Evolutionary conservation across 2,888 invertebrate species (phyloP).

Genomic region (Drosophila infuscata): DNA sequence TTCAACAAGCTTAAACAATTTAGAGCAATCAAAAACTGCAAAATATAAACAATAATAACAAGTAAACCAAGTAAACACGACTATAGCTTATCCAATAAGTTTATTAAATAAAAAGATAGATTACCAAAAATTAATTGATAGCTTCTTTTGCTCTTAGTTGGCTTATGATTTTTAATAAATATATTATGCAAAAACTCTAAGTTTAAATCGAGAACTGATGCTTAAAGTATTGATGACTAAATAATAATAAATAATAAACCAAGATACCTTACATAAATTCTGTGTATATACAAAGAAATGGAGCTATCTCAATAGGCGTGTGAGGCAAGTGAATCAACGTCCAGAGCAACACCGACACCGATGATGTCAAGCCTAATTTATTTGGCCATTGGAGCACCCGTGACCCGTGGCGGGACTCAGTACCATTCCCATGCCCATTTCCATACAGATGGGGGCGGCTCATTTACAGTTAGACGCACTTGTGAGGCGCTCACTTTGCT

Average conservation of each 20-base stretch:
- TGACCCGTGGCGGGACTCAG: conserved; percentile 46
- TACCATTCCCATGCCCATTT: conserved; percentile 28
- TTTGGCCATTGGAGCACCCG: conserved; percentile 44
- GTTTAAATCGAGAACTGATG: neutral
- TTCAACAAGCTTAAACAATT: conserved; percentile 66
- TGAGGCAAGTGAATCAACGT: conserved; percentile 40
- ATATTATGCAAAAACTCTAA: fast-evolving
- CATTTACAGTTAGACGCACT: conserved; percentile 58
- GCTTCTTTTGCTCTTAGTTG: neutral
- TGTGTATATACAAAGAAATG: conserved; percentile 16
- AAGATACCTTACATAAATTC: neutral
- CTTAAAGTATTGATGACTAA: neutral
- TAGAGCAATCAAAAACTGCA: conserved; percentile 65
- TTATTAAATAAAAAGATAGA: neutral
- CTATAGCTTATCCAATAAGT: conserved; percentile 1
- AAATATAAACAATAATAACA: conserved; percentile 39
- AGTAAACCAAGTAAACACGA: conserved; percentile 34
- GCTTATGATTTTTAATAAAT: neutral
- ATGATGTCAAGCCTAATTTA: conserved; percentile 65
- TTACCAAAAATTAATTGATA: neutral
- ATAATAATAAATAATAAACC: neutral
- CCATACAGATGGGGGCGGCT: conserved; percentile 25
- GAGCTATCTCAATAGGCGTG: conserved; percentile 20
- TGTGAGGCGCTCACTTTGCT: conserved; percentile 53
- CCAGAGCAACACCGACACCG: conserved; percentile 29